These are phyloP conservation scores for Pangasius sanitwongsei DNA, from an alignment of 2,797 vertebrate genomes.

Conservation along the genomic window DNA sequence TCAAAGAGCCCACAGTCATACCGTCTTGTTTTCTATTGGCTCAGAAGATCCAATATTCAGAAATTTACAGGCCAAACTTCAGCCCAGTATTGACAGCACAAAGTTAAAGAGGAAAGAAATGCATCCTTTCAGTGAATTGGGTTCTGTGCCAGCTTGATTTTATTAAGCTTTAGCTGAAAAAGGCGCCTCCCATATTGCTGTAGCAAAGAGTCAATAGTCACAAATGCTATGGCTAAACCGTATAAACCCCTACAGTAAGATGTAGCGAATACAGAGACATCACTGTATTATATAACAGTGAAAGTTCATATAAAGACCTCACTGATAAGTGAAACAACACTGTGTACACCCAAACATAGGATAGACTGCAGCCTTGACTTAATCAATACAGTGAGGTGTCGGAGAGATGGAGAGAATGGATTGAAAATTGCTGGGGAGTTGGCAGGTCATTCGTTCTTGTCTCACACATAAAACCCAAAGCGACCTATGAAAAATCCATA, in stretches of 20 bases:
- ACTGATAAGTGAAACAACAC: not conserved
- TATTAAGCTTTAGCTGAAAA: not conserved
- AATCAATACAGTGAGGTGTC: constrained; percentile 33
- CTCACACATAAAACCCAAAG: constrained; percentile 34
- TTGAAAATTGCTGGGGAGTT: constrained; percentile 35
- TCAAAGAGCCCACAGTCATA: not conserved
- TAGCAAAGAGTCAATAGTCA: not conserved
- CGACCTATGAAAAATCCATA: constrained; percentile 19
- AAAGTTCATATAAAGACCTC: not conserved
- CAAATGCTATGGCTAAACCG: not conserved
- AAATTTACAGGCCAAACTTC: not conserved
- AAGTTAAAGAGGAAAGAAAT: not conserved
- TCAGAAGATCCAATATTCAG: not conserved
- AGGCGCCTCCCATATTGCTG: not conserved
- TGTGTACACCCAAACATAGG: not conserved
- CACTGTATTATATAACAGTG: not conserved
- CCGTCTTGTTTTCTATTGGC: not conserved
- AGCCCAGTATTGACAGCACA: not conserved
- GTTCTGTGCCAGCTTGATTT: not conserved
- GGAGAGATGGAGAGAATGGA: constrained; percentile 23
- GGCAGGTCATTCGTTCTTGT: constrained; percentile 46
- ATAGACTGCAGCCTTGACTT: not conserved
- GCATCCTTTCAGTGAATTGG: not conserved
- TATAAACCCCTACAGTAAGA: not conserved
- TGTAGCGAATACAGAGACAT: not conserved